Percentiles rank a stretch among this genome's conserved stretches.
These are phyloP conservation scores for Styela clava DNA, from an alignment of 23 tunicate species.

Conservation along the genomic window DNA sequence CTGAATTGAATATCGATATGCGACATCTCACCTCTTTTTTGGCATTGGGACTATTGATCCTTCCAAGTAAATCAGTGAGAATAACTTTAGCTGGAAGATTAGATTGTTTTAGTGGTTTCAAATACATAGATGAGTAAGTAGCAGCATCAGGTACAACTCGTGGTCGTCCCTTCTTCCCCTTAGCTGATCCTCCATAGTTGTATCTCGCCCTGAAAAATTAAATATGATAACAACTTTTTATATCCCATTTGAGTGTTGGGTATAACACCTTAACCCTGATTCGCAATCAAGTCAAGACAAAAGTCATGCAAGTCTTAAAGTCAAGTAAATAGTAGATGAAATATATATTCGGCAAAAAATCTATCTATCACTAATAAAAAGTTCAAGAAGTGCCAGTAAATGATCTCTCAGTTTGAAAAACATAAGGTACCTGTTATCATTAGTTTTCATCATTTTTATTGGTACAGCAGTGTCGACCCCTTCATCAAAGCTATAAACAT, in stretches of 20 bases:
- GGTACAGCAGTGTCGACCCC: slow-evolving; percentile 38
- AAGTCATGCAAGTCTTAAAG: no score
- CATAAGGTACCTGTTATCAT: slow-evolving; percentile 1
- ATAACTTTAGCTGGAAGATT: slow-evolving; percentile 40
- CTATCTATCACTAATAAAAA: no score
- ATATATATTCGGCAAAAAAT: no score
- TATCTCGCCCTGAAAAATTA: slow-evolving; percentile 12
- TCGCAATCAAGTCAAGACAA: no score
- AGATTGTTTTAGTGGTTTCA: not conserved
- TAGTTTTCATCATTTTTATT: slow-evolving; percentile 8
- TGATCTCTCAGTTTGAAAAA: no score
- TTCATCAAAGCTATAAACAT: slow-evolving; percentile 88
- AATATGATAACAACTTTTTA: no score
- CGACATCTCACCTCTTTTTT: slow-evolving; percentile 21
- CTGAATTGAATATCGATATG: no score
- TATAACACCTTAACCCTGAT: no score
- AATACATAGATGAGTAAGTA: slow-evolving; percentile 1
- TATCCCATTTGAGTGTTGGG: no score
- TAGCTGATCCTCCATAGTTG: slow-evolving; percentile 3
- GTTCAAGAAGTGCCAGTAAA: no score
- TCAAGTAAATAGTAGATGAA: no score
- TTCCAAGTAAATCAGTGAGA: slow-evolving; percentile 63
- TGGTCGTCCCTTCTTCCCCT: slow-evolving; percentile 45
- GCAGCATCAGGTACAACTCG: slow-evolving; percentile 35
- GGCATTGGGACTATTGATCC: slow-evolving; percentile 71